Evolutionary conservation across 2,113 vertebrate genomes (phyloP).

Genomic region (Austrofundulus limnaeus): DNA sequence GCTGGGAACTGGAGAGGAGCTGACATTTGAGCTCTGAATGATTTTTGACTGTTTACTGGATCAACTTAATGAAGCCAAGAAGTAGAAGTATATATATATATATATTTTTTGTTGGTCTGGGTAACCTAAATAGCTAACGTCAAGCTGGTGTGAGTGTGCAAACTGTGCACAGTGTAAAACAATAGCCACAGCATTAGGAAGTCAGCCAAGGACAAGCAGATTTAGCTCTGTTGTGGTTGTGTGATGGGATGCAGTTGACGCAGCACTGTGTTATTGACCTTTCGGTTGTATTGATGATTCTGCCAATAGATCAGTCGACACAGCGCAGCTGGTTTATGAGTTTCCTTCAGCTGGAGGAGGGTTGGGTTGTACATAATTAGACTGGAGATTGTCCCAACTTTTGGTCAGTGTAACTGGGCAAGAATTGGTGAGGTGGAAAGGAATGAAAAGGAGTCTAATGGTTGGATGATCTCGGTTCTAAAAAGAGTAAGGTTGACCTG

Average conservation of each 20-base stretch:
- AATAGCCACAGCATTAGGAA: constrained; percentile 6
- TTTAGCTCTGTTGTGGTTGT: constrained; percentile 1
- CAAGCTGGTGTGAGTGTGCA: not conserved
- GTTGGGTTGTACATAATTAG: constrained; percentile 43
- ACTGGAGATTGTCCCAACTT: constrained; percentile 30
- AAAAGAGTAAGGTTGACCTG: constrained; percentile 19
- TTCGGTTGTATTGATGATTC: constrained; percentile 44
- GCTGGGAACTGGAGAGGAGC: not conserved
- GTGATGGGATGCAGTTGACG: constrained; percentile 30
- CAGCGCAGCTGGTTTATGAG: constrained; percentile 24
- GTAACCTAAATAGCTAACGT: constrained; percentile 10
- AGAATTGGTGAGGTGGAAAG: constrained; percentile 55
- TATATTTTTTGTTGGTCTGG: constrained; percentile 21
- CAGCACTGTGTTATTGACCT: constrained; percentile 36
- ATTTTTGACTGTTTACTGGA: constrained; percentile 26
- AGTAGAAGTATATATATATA: not conserved
- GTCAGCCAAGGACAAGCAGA: constrained; percentile 7
- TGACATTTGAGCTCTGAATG: constrained; percentile 25
- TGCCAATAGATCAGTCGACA: constrained; percentile 23
- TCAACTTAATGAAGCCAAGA: not conserved
- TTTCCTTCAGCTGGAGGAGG: constrained; percentile 14
- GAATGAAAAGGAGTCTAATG: constrained; percentile 49
- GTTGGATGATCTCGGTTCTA: constrained; percentile 27
- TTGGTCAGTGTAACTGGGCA: constrained; percentile 33
- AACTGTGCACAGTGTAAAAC: constrained; percentile 1